phyloP scores from a whole-genome alignment of 1,140 invertebrate species.

The Lerema accius region DNA sequence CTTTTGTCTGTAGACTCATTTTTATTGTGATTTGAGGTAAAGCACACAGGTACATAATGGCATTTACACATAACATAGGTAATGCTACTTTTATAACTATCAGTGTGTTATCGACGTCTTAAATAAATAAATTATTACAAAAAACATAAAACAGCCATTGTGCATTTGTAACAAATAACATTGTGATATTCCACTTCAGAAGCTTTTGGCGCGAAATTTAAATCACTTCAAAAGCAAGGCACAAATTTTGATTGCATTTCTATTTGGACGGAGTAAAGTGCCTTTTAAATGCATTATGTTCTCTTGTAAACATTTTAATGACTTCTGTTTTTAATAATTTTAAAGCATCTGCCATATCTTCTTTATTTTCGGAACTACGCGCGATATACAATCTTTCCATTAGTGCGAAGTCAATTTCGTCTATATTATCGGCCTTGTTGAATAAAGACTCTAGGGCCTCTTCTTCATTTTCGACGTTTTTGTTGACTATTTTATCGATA shows the following conservation, averaged over 20 bases:
- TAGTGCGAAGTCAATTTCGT: constrained; percentile 72
- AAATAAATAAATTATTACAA: constrained; percentile 10
- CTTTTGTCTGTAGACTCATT: no score
- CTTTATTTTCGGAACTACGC: constrained; percentile 62
- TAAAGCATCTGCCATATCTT: constrained; percentile 64
- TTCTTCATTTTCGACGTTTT: constrained; percentile 30
- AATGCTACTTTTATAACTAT: no score
- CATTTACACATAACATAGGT: no score
- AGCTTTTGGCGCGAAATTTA: constrained; percentile 47
- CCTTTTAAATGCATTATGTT: constrained; percentile 69
- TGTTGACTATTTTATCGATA: constrained; percentile 58
- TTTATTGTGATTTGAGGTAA: no score
- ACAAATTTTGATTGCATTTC: constrained; percentile 35
- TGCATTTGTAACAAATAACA: constrained; percentile 2
- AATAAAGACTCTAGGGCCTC: constrained; percentile 62
- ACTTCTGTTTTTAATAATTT: constrained; percentile 69
- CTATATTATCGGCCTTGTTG: constrained; percentile 68
- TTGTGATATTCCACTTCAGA: constrained; percentile 15
- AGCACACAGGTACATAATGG: no score
- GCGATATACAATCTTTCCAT: constrained; percentile 69
- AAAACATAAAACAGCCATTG: constrained; percentile 20
- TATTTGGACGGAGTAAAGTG: constrained; percentile 62
- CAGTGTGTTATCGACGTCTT: no score
- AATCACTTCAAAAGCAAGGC: constrained; percentile 44
- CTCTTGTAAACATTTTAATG: constrained; percentile 66